Percentiles rank a stretch among this genome's conserved stretches.
phyloP scores from a whole-genome alignment of 2,888 invertebrate genomes.

The Orthonychiurus folsomi region DNA sequence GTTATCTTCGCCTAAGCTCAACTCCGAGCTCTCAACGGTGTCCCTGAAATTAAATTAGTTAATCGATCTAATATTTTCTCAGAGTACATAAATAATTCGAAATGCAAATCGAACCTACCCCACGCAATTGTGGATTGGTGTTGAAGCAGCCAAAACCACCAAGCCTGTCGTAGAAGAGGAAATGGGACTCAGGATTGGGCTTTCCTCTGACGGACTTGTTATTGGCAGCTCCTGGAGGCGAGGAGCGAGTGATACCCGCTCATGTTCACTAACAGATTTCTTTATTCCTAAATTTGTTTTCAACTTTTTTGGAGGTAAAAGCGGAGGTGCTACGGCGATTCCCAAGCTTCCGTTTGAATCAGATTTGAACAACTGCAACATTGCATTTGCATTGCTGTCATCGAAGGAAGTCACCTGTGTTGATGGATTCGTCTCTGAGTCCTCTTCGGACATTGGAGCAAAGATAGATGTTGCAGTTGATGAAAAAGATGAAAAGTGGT shows the following conservation, averaged over 20 bases:
- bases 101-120: slow-evolving; percentile 8
- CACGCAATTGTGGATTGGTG: slow-evolving; percentile 20
- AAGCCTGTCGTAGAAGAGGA: background rate
- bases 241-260: background rate
- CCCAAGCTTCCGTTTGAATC: background rate
- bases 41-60: background rate
- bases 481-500: slow-evolving; percentile 30
- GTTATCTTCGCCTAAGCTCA: slow-evolving; percentile 26
- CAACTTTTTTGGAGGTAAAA: slow-evolving; percentile 24
- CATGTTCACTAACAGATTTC: slow-evolving; percentile 18
- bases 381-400: background rate
- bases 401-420: background rate
- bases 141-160: slow-evolving; percentile 9
- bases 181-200: background rate
- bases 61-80: background rate
- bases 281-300: slow-evolving; percentile 11
- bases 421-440: background rate
- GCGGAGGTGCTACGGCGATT: slow-evolving; percentile 15
- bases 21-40: slow-evolving; percentile 18
- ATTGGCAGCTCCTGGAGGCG: background rate
- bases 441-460: slow-evolving; percentile 2
- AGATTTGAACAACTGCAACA: background rate
- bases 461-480: slow-evolving; percentile 14
- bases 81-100: background rate
- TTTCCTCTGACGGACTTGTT: background rate